These are phyloP conservation scores for Lophotis ruficrista DNA, from an alignment of 2,113 vertebrate species.

Conservation along the genomic window DNA sequence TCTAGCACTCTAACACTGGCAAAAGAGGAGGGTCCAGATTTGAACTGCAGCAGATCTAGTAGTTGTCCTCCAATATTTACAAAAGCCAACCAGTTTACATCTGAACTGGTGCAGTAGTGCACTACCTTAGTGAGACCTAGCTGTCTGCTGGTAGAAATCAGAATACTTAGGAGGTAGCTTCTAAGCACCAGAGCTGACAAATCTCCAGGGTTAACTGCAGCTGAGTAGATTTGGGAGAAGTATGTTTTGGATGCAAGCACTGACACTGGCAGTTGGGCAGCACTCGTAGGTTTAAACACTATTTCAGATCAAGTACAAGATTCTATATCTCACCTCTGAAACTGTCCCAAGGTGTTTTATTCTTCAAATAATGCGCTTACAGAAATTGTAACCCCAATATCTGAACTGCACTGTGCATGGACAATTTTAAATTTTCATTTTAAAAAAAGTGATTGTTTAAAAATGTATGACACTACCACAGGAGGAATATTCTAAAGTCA, in stretches of 20 bases:
- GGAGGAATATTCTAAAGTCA: background rate
- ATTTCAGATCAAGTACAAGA: background rate
- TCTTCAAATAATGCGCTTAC: background rate
- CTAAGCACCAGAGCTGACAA: background rate
- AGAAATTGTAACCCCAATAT: background rate
- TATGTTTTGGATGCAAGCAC: background rate
- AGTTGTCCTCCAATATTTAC: background rate
- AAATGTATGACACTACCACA: background rate
- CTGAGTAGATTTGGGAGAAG: background rate
- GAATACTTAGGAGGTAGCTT: background rate
- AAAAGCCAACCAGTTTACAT: background rate
- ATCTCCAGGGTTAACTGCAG: background rate
- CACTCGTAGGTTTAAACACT: rapidly evolving
- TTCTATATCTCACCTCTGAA: background rate
- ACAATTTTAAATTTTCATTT: background rate
- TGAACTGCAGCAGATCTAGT: background rate
- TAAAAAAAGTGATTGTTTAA: background rate
- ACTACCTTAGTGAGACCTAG: background rate
- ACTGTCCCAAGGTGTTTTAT: background rate
- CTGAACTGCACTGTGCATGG: background rate
- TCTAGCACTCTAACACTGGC: background rate
- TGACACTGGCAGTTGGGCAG: background rate
- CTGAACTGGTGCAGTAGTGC: background rate
- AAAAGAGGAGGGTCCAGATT: background rate
- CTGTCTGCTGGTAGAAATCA: background rate